Percentiles rank a stretch among this genome's conserved stretches.
Conservation (phyloP, 2,888 invertebrate species). For the Steromphala cineraria region DNA sequence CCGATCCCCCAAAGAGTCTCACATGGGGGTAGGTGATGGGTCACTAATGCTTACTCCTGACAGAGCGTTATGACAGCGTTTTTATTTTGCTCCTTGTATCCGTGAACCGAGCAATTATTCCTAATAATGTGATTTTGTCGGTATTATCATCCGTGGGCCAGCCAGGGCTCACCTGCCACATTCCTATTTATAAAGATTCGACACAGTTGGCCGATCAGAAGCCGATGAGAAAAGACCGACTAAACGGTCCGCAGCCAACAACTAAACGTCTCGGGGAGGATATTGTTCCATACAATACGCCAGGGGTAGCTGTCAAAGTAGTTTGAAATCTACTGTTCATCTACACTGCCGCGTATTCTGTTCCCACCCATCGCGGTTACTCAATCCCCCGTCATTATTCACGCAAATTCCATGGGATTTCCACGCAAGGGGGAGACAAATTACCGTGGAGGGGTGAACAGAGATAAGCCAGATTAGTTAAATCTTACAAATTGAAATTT, state of each 20-base stretch:
- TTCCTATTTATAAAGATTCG: background rate
- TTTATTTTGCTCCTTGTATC: background rate
- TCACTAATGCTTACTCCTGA: background rate
- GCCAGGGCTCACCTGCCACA: background rate
- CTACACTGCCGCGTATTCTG: background rate
- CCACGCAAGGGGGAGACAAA: background rate
- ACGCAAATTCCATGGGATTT: constrained; percentile 18
- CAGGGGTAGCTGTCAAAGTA: background rate
- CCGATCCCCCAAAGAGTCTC: background rate
- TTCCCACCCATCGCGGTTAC: background rate
- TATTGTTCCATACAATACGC: background rate
- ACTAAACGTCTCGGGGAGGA: background rate
- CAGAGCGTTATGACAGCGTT: background rate
- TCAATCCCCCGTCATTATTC: constrained; percentile 12
- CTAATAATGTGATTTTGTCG: constrained; percentile 12
- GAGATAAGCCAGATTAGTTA: background rate
- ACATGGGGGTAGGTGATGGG: background rate
- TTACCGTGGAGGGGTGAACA: background rate
- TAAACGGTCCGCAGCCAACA: background rate
- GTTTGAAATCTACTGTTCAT: constrained; percentile 17
- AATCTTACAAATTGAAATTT: background rate
- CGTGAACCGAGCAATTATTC: background rate
- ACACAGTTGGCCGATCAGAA: background rate
- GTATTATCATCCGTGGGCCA: background rate
- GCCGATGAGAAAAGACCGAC: background rate